Percentiles rank a stretch among this genome's conserved stretches.
phyloP scores from a whole-genome alignment of 2,113 vertebrate genomes.

The Edolisoma coerulescens region DNA sequence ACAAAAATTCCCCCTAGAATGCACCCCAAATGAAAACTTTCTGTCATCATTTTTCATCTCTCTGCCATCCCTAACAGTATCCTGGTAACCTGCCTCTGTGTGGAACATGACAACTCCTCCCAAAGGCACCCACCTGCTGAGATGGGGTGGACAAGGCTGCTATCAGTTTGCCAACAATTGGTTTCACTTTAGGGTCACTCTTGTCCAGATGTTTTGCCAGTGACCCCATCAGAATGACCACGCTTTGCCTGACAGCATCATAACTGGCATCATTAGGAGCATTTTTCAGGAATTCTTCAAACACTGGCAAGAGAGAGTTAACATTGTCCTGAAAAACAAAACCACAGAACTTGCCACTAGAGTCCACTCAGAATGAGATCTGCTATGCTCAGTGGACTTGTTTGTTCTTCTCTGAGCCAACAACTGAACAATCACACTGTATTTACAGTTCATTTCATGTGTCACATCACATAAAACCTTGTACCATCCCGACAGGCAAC shows the following conservation, averaged over 20 bases:
- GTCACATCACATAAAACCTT: conserved; percentile 26
- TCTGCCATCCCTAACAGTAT: background rate
- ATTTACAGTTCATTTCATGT: conserved; percentile 36
- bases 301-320: conserved; percentile 92
- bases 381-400: conserved; percentile 41
- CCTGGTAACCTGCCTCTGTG: background rate
- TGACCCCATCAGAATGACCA: conserved; percentile 98
- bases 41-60: background rate
- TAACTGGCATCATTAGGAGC: conserved; percentile 96
- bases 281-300: conserved; percentile 95
- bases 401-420: conserved; percentile 46
- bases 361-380: conserved; percentile 28
- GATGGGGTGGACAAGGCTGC: conserved; percentile 94
- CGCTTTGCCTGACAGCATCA: conserved; percentile 94
- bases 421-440: background rate
- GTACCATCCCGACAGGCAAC: background rate
- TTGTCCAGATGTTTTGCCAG: conserved; percentile 98
- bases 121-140: conserved; percentile 88
- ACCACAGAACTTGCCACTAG: conserved; percentile 37
- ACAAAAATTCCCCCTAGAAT: background rate
- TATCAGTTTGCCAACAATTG: conserved; percentile 96
- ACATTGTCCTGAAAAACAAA: conserved; percentile 87
- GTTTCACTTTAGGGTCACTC: conserved; percentile 96
- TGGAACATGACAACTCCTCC: background rate
- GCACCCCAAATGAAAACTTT: background rate